Evolutionary conservation across 2,797 vertebrate species (phyloP).

Genomic region (Schizopygopsis pylzovi): DNA sequence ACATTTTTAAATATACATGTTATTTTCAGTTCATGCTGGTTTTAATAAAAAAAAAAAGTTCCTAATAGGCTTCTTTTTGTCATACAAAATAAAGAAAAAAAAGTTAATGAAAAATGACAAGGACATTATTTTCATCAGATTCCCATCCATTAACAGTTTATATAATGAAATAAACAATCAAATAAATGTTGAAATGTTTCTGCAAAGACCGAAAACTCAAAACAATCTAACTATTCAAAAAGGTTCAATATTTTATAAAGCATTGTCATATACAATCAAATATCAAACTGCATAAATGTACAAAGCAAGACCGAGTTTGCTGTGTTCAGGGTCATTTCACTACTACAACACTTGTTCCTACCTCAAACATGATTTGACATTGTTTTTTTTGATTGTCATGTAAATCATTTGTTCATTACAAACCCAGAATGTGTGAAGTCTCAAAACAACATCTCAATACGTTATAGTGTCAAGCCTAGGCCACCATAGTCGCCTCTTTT

Average conservation of each 20-base stretch:
- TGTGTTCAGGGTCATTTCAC: conserved; percentile 1
- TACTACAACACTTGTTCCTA: background rate
- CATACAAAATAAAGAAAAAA: background rate
- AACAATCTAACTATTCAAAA: conserved; percentile 26
- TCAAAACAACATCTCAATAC: conserved; percentile 50
- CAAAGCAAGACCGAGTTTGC: conserved; percentile 14
- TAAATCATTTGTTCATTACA: conserved; percentile 38
- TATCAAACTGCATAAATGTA: conserved; percentile 40
- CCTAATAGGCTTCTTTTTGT: background rate
- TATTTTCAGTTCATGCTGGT: background rate
- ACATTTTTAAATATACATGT: background rate
- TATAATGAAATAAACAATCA: background rate
- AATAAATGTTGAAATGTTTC: background rate
- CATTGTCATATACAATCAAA: conserved; percentile 43
- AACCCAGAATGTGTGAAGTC: conserved; percentile 7
- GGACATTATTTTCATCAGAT: background rate
- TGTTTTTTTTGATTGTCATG: background rate
- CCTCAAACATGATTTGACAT: background rate
- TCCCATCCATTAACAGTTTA: background rate
- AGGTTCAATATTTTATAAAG: conserved; percentile 49
- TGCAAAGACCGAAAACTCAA: background rate
- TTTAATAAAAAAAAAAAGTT: background rate
- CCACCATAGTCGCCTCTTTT: conserved; percentile 58
- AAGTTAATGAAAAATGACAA: background rate
- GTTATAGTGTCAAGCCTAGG: conserved; percentile 64